These are phyloP conservation scores for Nothura maculosa DNA, from an alignment of 2,797 vertebrate genomes.

Conservation along the genomic window DNA sequence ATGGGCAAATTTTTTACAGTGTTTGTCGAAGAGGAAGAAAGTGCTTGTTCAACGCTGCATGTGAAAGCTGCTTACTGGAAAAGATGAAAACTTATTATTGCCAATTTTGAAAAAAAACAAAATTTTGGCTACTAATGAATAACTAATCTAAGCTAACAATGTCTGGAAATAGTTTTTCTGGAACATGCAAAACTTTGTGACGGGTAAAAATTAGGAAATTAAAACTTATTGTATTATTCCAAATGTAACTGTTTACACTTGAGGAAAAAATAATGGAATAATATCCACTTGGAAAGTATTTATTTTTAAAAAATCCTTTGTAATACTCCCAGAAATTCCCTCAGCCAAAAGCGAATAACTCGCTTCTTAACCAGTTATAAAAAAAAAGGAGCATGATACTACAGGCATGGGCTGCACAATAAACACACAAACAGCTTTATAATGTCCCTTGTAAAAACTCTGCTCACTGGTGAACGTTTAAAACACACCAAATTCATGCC, in stretches of 20 bases:
- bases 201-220: slow-evolving; percentile 82
- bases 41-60: slow-evolving; percentile 46
- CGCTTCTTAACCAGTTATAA: slow-evolving; percentile 69
- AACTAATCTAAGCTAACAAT: slow-evolving; percentile 82
- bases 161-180: slow-evolving; percentile 82
- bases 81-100: slow-evolving; percentile 79
- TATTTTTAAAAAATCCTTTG: slow-evolving; percentile 72
- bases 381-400: slow-evolving; percentile 63
- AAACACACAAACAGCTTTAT: slow-evolving; percentile 54
- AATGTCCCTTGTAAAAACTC: slow-evolving; percentile 9
- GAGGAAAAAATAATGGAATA: slow-evolving; percentile 84
- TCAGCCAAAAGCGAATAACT: slow-evolving; percentile 68
- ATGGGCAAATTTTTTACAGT: slow-evolving; percentile 62
- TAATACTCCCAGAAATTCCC: slow-evolving; percentile 79
- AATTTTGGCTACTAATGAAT: slow-evolving; percentile 81
- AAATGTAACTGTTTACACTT: slow-evolving; percentile 86
- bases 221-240: slow-evolving; percentile 84
- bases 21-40: slow-evolving; percentile 78
- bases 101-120: slow-evolving; percentile 81
- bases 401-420: slow-evolving; percentile 41
- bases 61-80: slow-evolving; percentile 83
- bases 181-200: slow-evolving; percentile 73
- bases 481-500: not conserved
- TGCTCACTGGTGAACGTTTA: not conserved
- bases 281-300: slow-evolving; percentile 82